Evolutionary conservation across 2,888 invertebrate genomes (phyloP).

Genomic region (Himalopsyche japonica): DNA sequence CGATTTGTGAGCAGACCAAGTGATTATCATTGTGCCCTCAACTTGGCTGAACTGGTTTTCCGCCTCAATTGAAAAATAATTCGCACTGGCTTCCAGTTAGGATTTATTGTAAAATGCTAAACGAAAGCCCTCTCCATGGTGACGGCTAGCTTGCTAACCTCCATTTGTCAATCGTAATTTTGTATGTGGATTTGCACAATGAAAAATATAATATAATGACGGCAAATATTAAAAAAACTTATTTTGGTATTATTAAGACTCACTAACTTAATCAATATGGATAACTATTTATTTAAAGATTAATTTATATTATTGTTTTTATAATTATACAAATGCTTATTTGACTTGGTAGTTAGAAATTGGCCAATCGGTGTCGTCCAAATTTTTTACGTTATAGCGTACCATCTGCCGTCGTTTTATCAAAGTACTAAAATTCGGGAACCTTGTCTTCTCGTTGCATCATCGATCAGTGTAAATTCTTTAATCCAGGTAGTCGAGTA

Average conservation of each 20-base stretch:
- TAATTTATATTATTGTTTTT: conserved; percentile 21
- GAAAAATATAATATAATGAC: not conserved
- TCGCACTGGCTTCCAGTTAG: not conserved
- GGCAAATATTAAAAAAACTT: not conserved
- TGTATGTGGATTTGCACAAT: not conserved
- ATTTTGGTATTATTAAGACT: not conserved
- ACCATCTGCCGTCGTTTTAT: not conserved
- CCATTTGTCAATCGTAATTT: conserved; percentile 20
- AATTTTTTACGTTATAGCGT: not conserved
- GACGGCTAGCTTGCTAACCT: conserved; percentile 50
- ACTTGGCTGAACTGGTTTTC: not conserved
- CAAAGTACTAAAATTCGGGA: not conserved
- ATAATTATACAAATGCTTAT: conserved; percentile 15
- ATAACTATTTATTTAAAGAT: not conserved
- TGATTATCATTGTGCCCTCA: not conserved
- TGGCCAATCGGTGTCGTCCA: conserved; percentile 12
- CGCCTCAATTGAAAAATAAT: not conserved
- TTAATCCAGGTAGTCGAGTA: conserved; percentile 6
- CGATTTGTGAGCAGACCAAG: not conserved
- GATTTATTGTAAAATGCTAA: conserved; percentile 42
- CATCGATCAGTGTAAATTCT: conserved; percentile 47
- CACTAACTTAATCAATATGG: not conserved
- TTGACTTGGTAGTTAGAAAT: conserved; percentile 12
- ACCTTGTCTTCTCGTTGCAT: conserved; percentile 46
- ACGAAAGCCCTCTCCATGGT: conserved; percentile 61